Evolutionary conservation across 2,113 vertebrate genomes (phyloP).

Genomic region (Microtus oregoni): DNA sequence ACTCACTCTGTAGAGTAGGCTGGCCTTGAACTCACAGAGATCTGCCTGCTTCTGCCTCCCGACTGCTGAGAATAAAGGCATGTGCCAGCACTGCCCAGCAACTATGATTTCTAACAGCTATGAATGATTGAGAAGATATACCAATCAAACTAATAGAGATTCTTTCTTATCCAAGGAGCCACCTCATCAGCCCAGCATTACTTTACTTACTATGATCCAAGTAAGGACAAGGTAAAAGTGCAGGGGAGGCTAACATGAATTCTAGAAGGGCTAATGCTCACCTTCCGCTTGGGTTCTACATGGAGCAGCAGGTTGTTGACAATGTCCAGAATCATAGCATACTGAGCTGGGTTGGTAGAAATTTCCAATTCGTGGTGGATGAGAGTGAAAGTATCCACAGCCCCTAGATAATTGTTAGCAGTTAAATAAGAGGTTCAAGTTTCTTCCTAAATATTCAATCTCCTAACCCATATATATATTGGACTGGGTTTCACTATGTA

Average conservation of each 20-base stretch:
- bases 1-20: background rate
- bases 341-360: constrained; percentile 98
- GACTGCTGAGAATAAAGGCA: background rate
- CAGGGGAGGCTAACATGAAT: background rate
- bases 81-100: background rate
- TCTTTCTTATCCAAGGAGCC: background rate
- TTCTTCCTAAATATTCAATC: constrained; percentile 16
- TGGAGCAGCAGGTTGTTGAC: constrained; percentile 98
- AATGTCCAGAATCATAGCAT: constrained; percentile 99
- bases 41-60: background rate
- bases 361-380: constrained; percentile 99
- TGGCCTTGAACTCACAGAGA: background rate
- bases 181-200: background rate
- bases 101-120: background rate
- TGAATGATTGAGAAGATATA: background rate
- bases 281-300: constrained; percentile 98
- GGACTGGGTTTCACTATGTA: background rate
- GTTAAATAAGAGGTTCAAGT: constrained; percentile 58
- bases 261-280: constrained; percentile 56
- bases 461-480: background rate
- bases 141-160: constrained; percentile 9
- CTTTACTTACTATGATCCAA: background rate
- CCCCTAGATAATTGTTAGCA: constrained; percentile 87
- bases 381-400: constrained; percentile 98
- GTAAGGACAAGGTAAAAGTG: background rate